Percentiles rank a stretch among this genome's conserved stretches.
Evolutionary conservation across 2,888 invertebrate genomes (phyloP).

Genomic region (Pyrrhia umbra): DNA sequence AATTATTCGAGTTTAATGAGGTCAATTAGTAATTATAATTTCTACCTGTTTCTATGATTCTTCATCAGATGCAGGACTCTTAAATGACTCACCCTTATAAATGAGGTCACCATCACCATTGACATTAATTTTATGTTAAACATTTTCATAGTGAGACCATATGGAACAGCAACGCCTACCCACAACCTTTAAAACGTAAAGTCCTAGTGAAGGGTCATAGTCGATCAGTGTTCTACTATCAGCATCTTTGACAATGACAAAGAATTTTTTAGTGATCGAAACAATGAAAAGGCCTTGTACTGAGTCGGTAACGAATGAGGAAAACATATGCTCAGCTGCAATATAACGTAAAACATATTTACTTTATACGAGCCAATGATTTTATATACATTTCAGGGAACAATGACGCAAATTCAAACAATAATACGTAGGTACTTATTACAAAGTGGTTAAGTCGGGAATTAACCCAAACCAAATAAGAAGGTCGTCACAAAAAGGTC

Average conservation of each 20-base stretch:
- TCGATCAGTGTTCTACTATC: conserved; percentile 11
- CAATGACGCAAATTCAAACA: conserved; percentile 31
- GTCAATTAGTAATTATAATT: neutral
- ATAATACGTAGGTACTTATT: conserved; percentile 27
- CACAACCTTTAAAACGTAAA: conserved; percentile 5
- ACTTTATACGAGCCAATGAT: conserved; percentile 37
- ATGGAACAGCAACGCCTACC: neutral
- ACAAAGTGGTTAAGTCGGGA: conserved; percentile 19
- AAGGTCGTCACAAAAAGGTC: neutral
- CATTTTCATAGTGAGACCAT: neutral
- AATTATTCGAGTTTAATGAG: neutral
- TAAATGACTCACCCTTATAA: neutral
- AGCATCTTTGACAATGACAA: conserved; percentile 28
- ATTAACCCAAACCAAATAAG: neutral
- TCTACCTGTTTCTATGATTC: neutral
- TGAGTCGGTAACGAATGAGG: conserved; percentile 33
- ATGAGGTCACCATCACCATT: conserved; percentile 29
- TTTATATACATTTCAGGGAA: conserved; percentile 16
- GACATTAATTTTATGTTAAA: neutral
- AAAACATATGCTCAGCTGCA: conserved; percentile 51
- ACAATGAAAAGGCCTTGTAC: conserved; percentile 43
- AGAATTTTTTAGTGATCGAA: conserved; percentile 48
- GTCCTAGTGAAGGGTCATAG: neutral
- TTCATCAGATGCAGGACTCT: neutral
- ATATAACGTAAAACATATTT: conserved; percentile 41